Conservation (phyloP, 2,888 invertebrate species). For the Drosophila robusta region DNA sequence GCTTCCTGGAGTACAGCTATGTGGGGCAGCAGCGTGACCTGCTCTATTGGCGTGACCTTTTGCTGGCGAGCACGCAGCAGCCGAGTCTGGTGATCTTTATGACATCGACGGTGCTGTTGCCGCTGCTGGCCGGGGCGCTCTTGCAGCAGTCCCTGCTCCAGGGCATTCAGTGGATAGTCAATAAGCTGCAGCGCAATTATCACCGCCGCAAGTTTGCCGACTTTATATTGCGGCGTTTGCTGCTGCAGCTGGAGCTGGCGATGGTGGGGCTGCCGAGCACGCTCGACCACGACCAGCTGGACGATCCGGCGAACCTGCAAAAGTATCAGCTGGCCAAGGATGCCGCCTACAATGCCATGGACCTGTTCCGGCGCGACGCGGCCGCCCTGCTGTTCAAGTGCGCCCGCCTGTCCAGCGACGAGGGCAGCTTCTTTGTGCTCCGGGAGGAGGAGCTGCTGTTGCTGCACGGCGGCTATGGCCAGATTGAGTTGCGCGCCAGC, state of each 20-base stretch:
- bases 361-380: conserved; percentile 53
- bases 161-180: no score
- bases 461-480: conserved; percentile 33
- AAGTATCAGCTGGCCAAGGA: conserved; percentile 18
- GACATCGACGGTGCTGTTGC: neutral
- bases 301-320: neutral
- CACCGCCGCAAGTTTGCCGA: conserved; percentile 15
- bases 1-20: conserved; percentile 14
- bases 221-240: conserved; percentile 56
- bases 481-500: conserved; percentile 10
- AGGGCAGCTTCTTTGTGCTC: conserved; percentile 17
- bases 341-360: conserved; percentile 38
- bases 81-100: neutral
- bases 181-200: neutral
- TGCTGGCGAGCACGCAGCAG: neutral
- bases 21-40: conserved; percentile 8
- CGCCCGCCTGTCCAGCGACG: neutral
- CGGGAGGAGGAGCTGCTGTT: conserved; percentile 41
- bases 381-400: conserved; percentile 14
- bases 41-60: conserved; percentile 14
- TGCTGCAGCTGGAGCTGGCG: conserved; percentile 49
- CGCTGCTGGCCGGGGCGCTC: neutral
- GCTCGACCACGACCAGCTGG: neutral
- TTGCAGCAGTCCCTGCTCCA: no score
- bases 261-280: conserved; percentile 18